phyloP scores from a whole-genome alignment of 2,888 invertebrate species.

The Actias luna region DNA sequence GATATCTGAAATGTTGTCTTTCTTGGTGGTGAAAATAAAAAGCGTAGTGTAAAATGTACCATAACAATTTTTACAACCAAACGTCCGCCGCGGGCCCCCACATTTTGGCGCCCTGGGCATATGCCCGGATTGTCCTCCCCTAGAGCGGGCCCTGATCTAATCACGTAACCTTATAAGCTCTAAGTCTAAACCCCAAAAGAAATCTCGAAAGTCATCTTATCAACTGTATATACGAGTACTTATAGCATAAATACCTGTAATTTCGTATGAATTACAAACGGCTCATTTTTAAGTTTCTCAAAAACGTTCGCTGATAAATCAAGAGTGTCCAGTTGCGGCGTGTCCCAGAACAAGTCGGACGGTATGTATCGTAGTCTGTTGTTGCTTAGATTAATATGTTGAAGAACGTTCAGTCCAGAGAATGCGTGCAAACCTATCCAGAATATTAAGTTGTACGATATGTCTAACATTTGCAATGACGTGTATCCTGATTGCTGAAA shows the following conservation, averaged over 20 bases:
- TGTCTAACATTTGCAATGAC: constrained; percentile 71
- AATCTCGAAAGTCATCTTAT: too few relatives aligned
- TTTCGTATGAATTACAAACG: constrained; percentile 79
- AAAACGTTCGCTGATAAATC: constrained; percentile 85
- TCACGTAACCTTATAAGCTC: too few relatives aligned
- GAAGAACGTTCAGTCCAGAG: constrained; percentile 70
- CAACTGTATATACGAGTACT: not conserved
- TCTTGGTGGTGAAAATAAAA: too few relatives aligned
- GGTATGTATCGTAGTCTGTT: constrained; percentile 82
- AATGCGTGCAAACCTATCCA: constrained; percentile 84
- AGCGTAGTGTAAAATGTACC: too few relatives aligned
- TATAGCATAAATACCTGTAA: constrained; percentile 62
- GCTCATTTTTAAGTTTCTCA: constrained; percentile 76
- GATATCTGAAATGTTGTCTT: too few relatives aligned
- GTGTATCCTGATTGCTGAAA: constrained; percentile 76
- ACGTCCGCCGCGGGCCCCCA: too few relatives aligned
- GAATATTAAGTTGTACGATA: constrained; percentile 83
- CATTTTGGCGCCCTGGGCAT: too few relatives aligned
- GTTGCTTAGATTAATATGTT: constrained; percentile 81
- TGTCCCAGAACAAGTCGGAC: constrained; percentile 80
- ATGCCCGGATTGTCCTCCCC: too few relatives aligned
- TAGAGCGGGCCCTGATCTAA: too few relatives aligned
- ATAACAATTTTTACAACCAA: too few relatives aligned
- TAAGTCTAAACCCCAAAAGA: too few relatives aligned
- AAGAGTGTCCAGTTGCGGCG: constrained; percentile 73